phyloP scores from a whole-genome alignment of 1,140 invertebrate genomes.

The Dolichoris vasculosae region DNA sequence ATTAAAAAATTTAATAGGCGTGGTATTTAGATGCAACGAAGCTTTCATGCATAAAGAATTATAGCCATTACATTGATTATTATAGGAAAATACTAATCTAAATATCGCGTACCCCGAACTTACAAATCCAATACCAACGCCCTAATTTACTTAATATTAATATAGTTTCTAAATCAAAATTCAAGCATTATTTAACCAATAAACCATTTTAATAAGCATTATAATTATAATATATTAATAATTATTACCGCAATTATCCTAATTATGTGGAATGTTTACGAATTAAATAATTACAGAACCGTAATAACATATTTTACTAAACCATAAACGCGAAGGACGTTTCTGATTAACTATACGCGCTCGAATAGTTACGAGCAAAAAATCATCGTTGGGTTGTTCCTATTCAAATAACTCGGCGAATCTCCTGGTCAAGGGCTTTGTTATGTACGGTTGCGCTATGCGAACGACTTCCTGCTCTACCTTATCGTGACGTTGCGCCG shows the following conservation, averaged over 20 bases:
- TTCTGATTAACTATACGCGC: neutral
- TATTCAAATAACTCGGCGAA: neutral
- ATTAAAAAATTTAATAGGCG: no score
- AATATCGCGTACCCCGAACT: neutral
- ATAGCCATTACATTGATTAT: no score
- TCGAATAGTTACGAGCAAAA: neutral
- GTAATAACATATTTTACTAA: neutral
- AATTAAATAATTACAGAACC: neutral
- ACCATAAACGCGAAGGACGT: neutral
- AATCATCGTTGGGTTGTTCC: neutral
- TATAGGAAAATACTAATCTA: no score
- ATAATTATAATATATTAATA: no score
- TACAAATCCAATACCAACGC: neutral
- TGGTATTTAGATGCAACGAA: no score
- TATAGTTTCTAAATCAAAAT: neutral
- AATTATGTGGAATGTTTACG: neutral
- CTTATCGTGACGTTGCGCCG: neutral
- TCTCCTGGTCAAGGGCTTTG: neutral
- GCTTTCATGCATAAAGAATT: no score
- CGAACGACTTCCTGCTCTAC: neutral
- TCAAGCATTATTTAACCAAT: neutral
- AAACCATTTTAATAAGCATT: no score
- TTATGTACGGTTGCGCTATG: neutral
- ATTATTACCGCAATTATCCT: no score
- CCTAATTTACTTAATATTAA: neutral